These are phyloP conservation scores for Pao palembangensis DNA, from an alignment of 2,113 vertebrate genomes.

Conservation along the genomic window DNA sequence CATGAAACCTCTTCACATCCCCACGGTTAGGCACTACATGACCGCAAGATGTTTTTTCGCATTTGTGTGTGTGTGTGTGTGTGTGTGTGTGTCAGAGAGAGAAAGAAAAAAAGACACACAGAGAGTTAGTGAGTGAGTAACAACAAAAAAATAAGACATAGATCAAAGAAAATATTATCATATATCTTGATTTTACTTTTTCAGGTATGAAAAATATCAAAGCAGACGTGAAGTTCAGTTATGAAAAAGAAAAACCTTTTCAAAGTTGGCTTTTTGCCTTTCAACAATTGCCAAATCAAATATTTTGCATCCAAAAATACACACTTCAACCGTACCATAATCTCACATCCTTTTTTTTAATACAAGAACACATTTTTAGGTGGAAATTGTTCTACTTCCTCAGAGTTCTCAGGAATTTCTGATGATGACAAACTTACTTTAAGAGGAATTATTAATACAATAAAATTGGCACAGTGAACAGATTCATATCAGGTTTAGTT, in stretches of 20 bases:
- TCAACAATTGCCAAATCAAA: no score
- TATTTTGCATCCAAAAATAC: no score
- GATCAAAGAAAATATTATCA: constrained; percentile 13
- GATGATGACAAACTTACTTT: no score
- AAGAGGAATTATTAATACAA: no score
- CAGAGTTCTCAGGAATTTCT: no score
- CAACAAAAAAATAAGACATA: constrained; percentile 19
- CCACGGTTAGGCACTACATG: constrained; percentile 67
- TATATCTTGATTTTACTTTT: constrained; percentile 2
- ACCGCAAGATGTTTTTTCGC: constrained; percentile 59
- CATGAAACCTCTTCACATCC: constrained; percentile 67
- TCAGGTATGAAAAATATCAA: neutral
- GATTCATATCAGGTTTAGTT: no score
- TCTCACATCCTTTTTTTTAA: no score
- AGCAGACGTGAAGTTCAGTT: neutral
- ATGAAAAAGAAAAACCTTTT: neutral
- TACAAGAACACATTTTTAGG: no score
- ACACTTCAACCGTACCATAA: no score
- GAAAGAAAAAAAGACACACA: neutral
- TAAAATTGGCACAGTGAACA: no score
- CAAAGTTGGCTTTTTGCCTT: neutral
- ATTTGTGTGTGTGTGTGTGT: constrained; percentile 26
- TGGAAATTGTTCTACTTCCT: no score
- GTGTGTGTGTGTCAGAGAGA: constrained; percentile 23
- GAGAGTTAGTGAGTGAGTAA: neutral